phyloP scores from a whole-genome alignment of 2,888 invertebrate species.

The Glyphotaelius pellucidus region DNA sequence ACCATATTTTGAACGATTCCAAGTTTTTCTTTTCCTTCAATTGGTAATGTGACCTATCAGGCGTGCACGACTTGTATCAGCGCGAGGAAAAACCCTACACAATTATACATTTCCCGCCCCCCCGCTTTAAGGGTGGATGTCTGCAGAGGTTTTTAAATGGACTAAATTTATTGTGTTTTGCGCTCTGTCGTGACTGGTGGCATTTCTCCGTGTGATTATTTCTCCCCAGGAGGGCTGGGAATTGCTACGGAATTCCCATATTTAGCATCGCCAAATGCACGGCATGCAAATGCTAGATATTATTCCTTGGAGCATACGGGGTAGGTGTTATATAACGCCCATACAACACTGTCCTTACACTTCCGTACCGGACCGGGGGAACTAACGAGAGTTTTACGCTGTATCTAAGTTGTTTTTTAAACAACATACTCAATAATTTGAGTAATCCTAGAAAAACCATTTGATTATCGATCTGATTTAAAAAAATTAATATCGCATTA shows the following conservation, averaged over 20 bases:
- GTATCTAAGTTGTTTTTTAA: too few relatives aligned
- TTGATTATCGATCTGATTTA: too few relatives aligned
- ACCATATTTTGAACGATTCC: not conserved
- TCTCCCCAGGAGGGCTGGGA: not conserved
- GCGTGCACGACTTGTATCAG: too few relatives aligned
- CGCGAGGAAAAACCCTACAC: not conserved
- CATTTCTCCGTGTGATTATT: not conserved
- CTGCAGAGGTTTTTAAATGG: not conserved
- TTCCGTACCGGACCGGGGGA: too few relatives aligned
- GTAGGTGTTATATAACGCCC: not conserved
- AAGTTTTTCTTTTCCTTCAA: not conserved
- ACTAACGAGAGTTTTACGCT: too few relatives aligned
- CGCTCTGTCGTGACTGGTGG: constrained; percentile 19
- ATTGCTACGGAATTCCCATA: not conserved
- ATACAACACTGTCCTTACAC: not conserved
- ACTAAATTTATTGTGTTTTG: constrained; percentile 28
- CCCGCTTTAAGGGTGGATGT: not conserved
- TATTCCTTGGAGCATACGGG: not conserved
- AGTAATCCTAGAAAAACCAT: too few relatives aligned
- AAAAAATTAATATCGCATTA: too few relatives aligned
- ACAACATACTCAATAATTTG: too few relatives aligned
- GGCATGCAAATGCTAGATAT: not conserved
- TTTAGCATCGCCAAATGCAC: not conserved
- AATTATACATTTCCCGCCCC: not conserved
- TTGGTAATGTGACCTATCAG: not conserved